phyloP scores from a whole-genome alignment of 2,888 invertebrate species.

The Cancer borealis region DNA sequence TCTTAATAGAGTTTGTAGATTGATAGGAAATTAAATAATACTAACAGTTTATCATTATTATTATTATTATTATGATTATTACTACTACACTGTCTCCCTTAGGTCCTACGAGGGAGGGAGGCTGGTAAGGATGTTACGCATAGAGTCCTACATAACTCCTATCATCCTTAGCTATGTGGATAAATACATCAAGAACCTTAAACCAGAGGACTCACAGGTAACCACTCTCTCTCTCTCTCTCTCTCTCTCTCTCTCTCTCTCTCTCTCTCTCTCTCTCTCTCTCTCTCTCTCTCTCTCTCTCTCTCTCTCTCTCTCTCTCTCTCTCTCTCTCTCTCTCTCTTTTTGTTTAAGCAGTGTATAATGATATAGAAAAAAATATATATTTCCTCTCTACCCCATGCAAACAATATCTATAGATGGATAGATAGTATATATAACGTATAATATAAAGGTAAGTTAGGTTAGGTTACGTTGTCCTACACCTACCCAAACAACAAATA shows the following conservation, averaged over 20 bases:
- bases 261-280: conserved; percentile 46
- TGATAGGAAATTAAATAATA: too few species aligned
- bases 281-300: conserved; percentile 39
- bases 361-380: too few species aligned
- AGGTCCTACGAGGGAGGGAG: conserved; percentile 33
- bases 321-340: too few species aligned
- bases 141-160: conserved; percentile 96
- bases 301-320: too few species aligned
- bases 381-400: too few species aligned
- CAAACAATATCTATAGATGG: too few species aligned
- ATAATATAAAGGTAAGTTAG: too few species aligned
- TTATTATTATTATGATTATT: not conserved
- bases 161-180: conserved; percentile 95
- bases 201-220: conserved; percentile 95
- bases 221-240: conserved; percentile 26
- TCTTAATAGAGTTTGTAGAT: too few species aligned
- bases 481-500: too few species aligned
- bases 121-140: conserved; percentile 88
- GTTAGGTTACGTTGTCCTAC: too few species aligned
- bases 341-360: not conserved
- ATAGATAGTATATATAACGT: too few species aligned
- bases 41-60: too few species aligned
- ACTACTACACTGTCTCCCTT: not conserved
- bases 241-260: conserved; percentile 45
- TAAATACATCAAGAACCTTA: conserved; percentile 94